Base-by-base conservation (phyloP, 1,140 invertebrate genomes). In the Ceratoteleas bidentatus region DNA sequence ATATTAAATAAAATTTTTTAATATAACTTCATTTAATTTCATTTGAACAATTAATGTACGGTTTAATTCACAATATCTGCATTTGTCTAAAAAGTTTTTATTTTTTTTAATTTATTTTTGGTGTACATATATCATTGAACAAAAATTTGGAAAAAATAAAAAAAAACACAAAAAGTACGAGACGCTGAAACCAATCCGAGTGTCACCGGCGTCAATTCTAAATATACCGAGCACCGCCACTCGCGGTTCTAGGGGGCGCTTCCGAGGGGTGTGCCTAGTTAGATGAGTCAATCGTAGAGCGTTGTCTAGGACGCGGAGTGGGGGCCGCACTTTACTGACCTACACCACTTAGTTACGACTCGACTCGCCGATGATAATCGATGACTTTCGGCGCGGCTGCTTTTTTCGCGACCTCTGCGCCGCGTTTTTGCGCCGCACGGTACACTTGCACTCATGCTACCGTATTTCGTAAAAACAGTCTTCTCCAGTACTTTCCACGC, bases 241-340 rank as follows among this genome's bases (percentile, higher is more conserved):
- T 81, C 66, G 52, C 58, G 80, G 24, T 24, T 66, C 53, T 47
- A 77, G 84, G 66, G 84, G 73, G 83, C 81, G 65, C 65, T 85
- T 85, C 82, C 85, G 79, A 85, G 76, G 65, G 53, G 85, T 89
- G 84, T 85, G 87, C 86, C 86, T 86, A 73, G 84, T 86, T 89
- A 89, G 89, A 90, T 89, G 89, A 90, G 88, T 90, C 89, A 89
- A 90, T 90, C 88, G 88, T 89, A 90, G 88, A 89, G 86, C 85
- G 85, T 90, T 90, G 88, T 90, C 89, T 90, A 90, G 89, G 88
- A 88, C 75, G 16, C 66, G 80, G 81, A 65, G 83, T 73, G 85
- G 78, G 79, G 65, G 57, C 61, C 75, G 85, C 86, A 88, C 89
- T 90, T 89, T 85, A 90, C 89, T 90, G 89, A 90, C 89, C 89